phyloP scores from a whole-genome alignment of 1,140 invertebrate genomes.

The Drosophila kohkoa region DNA sequence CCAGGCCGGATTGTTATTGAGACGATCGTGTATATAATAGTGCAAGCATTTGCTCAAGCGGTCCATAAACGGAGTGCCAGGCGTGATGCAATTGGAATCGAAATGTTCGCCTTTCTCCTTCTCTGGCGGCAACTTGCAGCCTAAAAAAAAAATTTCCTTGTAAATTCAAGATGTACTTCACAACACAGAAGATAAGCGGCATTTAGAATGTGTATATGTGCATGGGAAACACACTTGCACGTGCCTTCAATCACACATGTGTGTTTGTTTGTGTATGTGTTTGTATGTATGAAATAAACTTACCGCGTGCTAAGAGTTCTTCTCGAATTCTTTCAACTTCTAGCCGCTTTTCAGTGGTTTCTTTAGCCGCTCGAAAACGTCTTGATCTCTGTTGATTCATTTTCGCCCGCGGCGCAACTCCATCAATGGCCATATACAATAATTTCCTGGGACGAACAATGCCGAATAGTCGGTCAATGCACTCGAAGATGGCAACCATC shows the following conservation, averaged over 20 bases:
- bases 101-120: constrained; percentile 97
- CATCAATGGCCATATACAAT: constrained; percentile 99
- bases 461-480: constrained; percentile 97
- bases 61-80: constrained; percentile 99
- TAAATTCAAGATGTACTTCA: not conserved
- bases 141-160: constrained; percentile 25
- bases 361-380: constrained; percentile 98
- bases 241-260: not conserved
- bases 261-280: not conserved
- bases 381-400: constrained; percentile 99
- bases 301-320: constrained; percentile 90
- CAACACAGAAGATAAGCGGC: not conserved
- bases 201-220: not conserved
- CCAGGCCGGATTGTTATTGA: constrained; percentile 99
- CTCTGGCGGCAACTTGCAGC: constrained; percentile 92
- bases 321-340: constrained; percentile 93
- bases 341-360: constrained; percentile 94
- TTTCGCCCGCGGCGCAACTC: constrained; percentile 98
- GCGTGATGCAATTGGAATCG: constrained; percentile 99
- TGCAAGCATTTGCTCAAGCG: constrained; percentile 96
- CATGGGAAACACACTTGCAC: not conserved
- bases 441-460: constrained; percentile 98
- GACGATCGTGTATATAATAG: constrained; percentile 97
- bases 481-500: constrained; percentile 99
- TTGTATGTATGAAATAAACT: not conserved